Percentiles rank a stretch among this genome's conserved stretches.
These are phyloP conservation scores for Pseudomyrmex concolor DNA, from an alignment of 1,140 invertebrate genomes.

Conservation along the genomic window DNA sequence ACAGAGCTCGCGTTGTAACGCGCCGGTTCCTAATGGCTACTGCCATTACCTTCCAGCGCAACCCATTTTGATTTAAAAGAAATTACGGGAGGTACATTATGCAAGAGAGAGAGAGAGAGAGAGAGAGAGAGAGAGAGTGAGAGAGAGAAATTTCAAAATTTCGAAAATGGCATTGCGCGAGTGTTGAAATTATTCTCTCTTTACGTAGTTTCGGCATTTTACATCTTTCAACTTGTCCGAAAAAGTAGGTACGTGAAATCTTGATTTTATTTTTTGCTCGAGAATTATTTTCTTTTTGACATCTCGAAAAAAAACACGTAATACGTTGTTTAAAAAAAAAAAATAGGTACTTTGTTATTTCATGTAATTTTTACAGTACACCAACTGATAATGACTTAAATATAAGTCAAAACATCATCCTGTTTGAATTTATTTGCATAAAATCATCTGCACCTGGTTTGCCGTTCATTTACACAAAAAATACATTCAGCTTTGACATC, in stretches of 20 bases:
- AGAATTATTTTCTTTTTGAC: background rate
- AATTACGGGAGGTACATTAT: background rate
- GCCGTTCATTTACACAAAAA: too few species aligned
- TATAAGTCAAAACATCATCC: too few species aligned
- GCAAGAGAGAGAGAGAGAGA: too few species aligned
- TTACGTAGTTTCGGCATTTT: background rate
- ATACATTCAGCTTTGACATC: too few species aligned
- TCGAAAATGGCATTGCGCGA: background rate
- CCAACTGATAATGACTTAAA: too few species aligned
- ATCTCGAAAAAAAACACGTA: background rate
- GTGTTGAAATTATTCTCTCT: background rate
- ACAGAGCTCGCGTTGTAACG: constrained; percentile 35
- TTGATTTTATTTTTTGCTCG: background rate
- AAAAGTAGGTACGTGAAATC: background rate
- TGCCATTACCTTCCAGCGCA: constrained; percentile 38
- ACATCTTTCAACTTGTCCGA: background rate
- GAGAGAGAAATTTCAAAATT: too few species aligned
- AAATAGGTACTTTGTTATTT: too few species aligned
- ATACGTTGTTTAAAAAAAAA: too few species aligned
- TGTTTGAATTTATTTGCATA: too few species aligned
- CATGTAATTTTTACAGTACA: too few species aligned
- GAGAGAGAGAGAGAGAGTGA: too few species aligned
- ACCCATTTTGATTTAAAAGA: constrained; percentile 42
- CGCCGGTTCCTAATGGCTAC: constrained; percentile 41
- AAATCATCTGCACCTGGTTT: too few species aligned